Base-by-base conservation (phyloP, 2,113 vertebrate genomes). In the Eublepharis macularius region DNA sequence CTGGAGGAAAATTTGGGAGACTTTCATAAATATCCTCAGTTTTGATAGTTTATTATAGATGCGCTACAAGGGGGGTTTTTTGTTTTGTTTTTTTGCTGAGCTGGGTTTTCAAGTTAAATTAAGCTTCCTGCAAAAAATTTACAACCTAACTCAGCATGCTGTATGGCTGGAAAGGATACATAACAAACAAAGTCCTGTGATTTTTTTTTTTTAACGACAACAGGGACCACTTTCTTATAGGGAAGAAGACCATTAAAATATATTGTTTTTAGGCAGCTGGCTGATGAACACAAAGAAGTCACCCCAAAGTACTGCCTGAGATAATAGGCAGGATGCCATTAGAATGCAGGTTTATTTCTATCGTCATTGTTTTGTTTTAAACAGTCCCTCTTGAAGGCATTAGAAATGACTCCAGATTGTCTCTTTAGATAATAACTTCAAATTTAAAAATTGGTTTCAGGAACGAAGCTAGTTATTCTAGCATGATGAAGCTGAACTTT, bases 401-500 rank as follows among this genome's bases (percentile, higher is more conserved):
- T 91, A 84, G 49, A 76, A 87, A 82, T 65, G 10, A 86, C 75
- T 91, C 69, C 54, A 93, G 80, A 88, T 91, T 66, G 6, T 81
- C 85, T 90, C 84, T 57, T 90, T 81, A 90, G 81, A 89, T 93
- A 90, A 80, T n/a, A 85, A 88, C 34, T 65, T 29, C 65, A 82
- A 6, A 3, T 79, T 90, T 82, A 86, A 85, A 92, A 88, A 87
- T 75, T 81, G 82, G 47, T 87, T 93, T 90, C 70, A 87, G 87
- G 91, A 90, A 54, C 32, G 2, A 88, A 49, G 90, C 83, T 65
- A 84, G 60, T 54, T 92, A 85, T 86, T 93, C 87, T 0, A 0
- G 75, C 89, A 84, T 90, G 86, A 93, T 82, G 54, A 91, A 83
- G 39, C 51, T 95, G 92, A 95, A 93, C 88, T 93, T 80, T 91